Evolutionary conservation across 2,113 vertebrate genomes (phyloP).

Genomic region (Tragelaphus imberbis): DNA sequence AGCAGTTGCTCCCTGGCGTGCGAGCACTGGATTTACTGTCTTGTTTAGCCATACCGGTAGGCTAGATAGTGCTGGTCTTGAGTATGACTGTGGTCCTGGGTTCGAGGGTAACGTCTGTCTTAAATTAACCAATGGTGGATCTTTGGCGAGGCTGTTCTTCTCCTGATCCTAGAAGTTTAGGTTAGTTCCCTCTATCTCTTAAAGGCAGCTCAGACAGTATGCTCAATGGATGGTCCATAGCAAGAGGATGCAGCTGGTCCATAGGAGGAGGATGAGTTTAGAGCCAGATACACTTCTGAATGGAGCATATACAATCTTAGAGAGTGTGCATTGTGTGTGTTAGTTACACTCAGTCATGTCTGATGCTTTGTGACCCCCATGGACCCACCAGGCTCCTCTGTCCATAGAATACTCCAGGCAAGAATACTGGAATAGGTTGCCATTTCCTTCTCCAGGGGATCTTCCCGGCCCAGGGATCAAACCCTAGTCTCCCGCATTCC

Average conservation of each 20-base stretch:
- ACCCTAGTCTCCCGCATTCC: not conserved
- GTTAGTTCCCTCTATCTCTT: not conserved
- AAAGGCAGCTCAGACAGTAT: not conserved
- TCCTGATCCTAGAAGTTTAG: not conserved
- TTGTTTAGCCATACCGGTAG: not conserved
- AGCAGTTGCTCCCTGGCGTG: not conserved
- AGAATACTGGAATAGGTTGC: not conserved
- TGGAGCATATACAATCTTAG: not conserved
- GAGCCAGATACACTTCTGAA: not conserved
- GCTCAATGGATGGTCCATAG: rapidly evolving
- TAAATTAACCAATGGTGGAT: not conserved
- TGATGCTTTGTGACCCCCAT: not conserved
- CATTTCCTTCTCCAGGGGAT: not conserved
- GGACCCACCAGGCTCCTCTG: not conserved
- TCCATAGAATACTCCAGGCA: not conserved
- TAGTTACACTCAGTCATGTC: not conserved
- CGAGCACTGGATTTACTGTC: not conserved
- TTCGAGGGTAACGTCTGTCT: not conserved
- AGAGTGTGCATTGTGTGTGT: not conserved
- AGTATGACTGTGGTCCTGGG: not conserved
- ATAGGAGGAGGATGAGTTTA: not conserved
- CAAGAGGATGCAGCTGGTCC: too few relatives aligned
- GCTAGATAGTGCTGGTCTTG: not conserved
- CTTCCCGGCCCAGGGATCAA: not conserved
- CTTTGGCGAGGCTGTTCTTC: not conserved